Base-by-base conservation (phyloP, 2,888 invertebrate genomes). In the Parapristionchus giblindavisi region DNA sequence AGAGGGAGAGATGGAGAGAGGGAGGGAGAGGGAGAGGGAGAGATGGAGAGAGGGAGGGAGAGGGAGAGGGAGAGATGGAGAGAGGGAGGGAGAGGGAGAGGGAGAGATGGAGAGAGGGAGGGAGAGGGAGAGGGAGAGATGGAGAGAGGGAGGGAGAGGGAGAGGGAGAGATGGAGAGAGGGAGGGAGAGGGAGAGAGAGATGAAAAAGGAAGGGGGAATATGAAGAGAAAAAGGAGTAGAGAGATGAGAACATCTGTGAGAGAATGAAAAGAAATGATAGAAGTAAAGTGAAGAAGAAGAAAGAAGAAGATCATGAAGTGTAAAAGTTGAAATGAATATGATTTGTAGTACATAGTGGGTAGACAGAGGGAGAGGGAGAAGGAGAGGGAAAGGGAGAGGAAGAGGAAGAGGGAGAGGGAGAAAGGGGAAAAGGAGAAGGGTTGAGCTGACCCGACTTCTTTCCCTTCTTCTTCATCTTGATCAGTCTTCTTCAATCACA, bases 401-500 rank as follows among this genome's bases (percentile, higher is more conserved):
- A 24, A 24, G 34, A 24, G 14, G 66, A 29, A 43, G 24, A 66
- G n/a, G 5, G 52, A 66, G 66, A 61, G 14, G 11, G 66, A 51
- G 8, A 21, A 51, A 66, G 66, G 29, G 66, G 43, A 24, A 43
- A 24, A 29, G 5, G 36, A n/a, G 58, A 29, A 58, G 38, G 61
- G 36, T 34, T 61, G 61, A 61, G 38, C 24, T 61, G 36, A 38
- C 61, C 24, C 61, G 36, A 17, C 38, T 38, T 36, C 61, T 58
- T 17, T 4, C 34, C 58, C 36, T 36, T 58, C 38, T 38, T 61
- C 61, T 36, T 48, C 48, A 43, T 29, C n/a, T 34, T 65, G 65
- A 65, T 65, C 65, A 65, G 65, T 65, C 65, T 65, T 65, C 65
- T 40, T 65, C 65, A 65, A 40, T 65, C 65, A 65, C 29, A 34